phyloP scores from a whole-genome alignment of 2,888 invertebrate species.

The Drosophila subsilvestris region DNA sequence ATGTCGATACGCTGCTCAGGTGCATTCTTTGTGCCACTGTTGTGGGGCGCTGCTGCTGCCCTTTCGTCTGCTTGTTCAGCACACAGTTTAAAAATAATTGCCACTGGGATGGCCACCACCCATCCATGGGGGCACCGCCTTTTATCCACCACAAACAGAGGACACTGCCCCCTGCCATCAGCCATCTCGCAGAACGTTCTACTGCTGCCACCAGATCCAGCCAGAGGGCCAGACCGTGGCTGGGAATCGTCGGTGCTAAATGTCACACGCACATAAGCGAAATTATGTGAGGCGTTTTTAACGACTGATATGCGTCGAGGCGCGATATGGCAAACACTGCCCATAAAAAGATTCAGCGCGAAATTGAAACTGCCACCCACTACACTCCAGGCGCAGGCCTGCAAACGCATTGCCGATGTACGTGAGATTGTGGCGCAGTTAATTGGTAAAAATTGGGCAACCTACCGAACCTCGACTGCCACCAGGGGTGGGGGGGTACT shows the following conservation, averaged over 20 bases:
- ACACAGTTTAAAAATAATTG: conserved; percentile 78
- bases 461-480: conserved; percentile 25
- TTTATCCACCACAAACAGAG: conserved; percentile 34
- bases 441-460: conserved; percentile 77
- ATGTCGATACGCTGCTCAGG: background rate
- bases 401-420: conserved; percentile 72
- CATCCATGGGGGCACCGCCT: conserved; percentile 10
- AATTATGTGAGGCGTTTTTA: conserved; percentile 79
- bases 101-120: conserved; percentile 41
- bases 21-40: conserved; percentile 18
- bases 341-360: conserved; percentile 62
- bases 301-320: conserved; percentile 68
- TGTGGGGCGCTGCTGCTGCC: background rate
- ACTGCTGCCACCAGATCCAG: background rate
- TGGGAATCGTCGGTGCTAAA: conserved; percentile 69
- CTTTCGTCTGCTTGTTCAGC: conserved; percentile 22
- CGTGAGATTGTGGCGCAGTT: conserved; percentile 74
- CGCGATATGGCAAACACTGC: conserved; percentile 54
- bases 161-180: background rate
- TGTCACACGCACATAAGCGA: conserved; percentile 79
- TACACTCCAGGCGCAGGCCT: background rate
- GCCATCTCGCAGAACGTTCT: background rate
- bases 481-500: background rate
- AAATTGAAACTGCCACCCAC: conserved; percentile 67
- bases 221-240: conserved; percentile 10